A percentile compares a stretch with the other conserved stretches of the same genome.
Conservation (phyloP, 1,140 invertebrate species). For the Catajapyx aquilonaris region DNA sequence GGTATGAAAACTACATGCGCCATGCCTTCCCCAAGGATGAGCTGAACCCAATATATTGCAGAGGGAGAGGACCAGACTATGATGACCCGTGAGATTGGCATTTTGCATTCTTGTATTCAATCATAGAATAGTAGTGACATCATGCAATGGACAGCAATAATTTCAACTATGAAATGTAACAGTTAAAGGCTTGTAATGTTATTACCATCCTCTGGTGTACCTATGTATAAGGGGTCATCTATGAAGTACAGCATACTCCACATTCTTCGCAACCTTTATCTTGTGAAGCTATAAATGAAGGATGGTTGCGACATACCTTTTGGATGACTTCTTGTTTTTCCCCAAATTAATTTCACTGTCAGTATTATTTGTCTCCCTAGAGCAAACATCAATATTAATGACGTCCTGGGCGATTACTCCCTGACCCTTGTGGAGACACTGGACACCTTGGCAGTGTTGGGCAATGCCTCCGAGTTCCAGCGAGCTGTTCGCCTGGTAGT, state of each 20-base stretch:
- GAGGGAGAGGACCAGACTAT: slow-evolving; percentile 30
- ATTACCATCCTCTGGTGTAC: background rate
- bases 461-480: slow-evolving; percentile 39
- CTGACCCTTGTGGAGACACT: slow-evolving; percentile 43
- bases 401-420: slow-evolving; percentile 46
- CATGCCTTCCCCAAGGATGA: slow-evolving; percentile 46
- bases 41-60: slow-evolving; percentile 37
- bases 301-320: slow-evolving; percentile 1
- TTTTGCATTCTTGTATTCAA: too few relatives aligned
- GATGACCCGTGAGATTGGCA: slow-evolving; percentile 33
- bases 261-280: background rate
- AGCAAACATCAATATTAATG: slow-evolving; percentile 49
- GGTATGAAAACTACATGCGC: slow-evolving; percentile 40
- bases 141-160: slow-evolving; percentile 1
- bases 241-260: background rate
- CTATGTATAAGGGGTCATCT: background rate
- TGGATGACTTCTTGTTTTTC: background rate
- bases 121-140: too few relatives aligned
- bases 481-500: slow-evolving; percentile 34
- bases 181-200: too few relatives aligned
- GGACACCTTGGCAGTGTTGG: slow-evolving; percentile 39
- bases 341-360: background rate
- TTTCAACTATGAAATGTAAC: background rate
- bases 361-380: slow-evolving; percentile 20
- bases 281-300: background rate